Evolutionary conservation across 1,140 invertebrate species (phyloP), one percentile per base, ranked within the genome.

Genomic region (Octopus bimaculoides): DNA sequence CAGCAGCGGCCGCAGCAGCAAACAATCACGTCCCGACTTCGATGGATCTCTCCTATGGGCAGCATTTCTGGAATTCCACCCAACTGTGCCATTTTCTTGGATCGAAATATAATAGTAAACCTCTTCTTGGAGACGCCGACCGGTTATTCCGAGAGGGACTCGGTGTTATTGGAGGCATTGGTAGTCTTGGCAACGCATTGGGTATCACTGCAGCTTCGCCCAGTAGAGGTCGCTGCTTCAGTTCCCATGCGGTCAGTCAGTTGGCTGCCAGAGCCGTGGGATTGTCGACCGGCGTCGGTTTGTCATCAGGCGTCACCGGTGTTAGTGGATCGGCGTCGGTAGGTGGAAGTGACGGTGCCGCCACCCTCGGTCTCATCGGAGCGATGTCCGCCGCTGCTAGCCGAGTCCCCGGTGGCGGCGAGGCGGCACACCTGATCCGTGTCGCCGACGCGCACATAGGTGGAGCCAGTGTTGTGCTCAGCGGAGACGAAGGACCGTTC

Each of bases 401-500:
- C 17, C 17, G 26, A 14, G 66, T 14, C 6, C 17, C 66, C 66
- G 56, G 56, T 17, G 66, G 66, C 66, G 66, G 9, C 5, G 17
- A n/a, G 75, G 7, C 69, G 69, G 41, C 69, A 8, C 8, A 73
- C 69, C 8, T 77, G 52, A 14, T 71, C 17, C 5, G 66, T 6
- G 14, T 71, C 9, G 26, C 26, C 26, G 26, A 41, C 26, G 26
- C 26, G 26, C 26, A 41, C 26, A 41, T 41, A 41, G 14, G 14
- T 20, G 66, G 66, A n/a, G 17, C 66, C 17, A 14, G 17, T 5
- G 66, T 71, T 14, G 66, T 14, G 14, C 17, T 6, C 5, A 71
- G 14, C 14, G 14, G 66, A 6, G 66, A 71, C 8, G 66, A 71
- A 14, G 66, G 66, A 71, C 66, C 96, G 75, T 98, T 96, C 91